Evolutionary conservation across 2,888 invertebrate species (phyloP), one percentile per base, ranked within the genome.

Genomic region (Acanthacorydalis orientalis): DNA sequence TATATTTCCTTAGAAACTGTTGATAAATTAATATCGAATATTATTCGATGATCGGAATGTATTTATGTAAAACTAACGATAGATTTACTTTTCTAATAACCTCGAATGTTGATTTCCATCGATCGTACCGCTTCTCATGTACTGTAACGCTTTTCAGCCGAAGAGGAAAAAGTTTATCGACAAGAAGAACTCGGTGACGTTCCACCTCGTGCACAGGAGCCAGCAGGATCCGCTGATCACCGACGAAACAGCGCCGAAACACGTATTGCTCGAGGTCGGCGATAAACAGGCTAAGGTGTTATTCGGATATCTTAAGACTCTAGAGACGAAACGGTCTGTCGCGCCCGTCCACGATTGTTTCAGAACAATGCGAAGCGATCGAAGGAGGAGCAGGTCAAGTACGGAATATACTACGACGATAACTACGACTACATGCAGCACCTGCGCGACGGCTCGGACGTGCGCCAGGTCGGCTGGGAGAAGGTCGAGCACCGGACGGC

Each of bases 381-480:
- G 0, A 72, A 67, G 53, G 79, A 83, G 52, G 82, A 87, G 55
- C 83, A 85, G 57, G 68, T 74, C 12, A 90, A 92, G 62, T 93
- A 77, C 72, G 96, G 95, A 1, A 80, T 97, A 51, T 89, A 81
- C 61, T 96, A 79, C 63, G 93, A 95, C 57, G 95, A 97, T 66
- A 90, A 93, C 56, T 95, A 92, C 64, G 81, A 97, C 62, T 97
- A 97, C 60, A 65, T 96, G 53, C 89, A 96, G 63, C 93, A 97
- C 73, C 72, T 97, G 48, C 77, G 77, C 56, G 80, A 81, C 51
- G 69, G 72, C 1, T 67, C 66, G 54, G 70, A 72, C 53, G 67
- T 74, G 51, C 38, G 31, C 14, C 68, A 70, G 1, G 61, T 74
- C 51, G 72, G 76, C 49, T 69, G 78, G 67, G 73, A 72, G 51